Conservation (phyloP, 2,888 invertebrate species). For the Pinctada fucata region DNA sequence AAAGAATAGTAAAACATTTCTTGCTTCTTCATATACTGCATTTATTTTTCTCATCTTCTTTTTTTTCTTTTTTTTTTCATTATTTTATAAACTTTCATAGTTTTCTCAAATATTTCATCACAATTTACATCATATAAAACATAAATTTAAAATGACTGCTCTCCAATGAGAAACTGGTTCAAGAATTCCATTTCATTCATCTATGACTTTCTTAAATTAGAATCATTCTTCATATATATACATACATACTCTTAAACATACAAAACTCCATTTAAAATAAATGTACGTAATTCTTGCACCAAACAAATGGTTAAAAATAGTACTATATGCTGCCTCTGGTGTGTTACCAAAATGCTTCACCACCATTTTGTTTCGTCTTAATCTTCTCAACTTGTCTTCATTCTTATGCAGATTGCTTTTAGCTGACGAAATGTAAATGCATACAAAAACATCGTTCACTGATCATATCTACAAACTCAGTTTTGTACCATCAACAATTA, state of each 20-base stretch:
- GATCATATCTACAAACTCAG: too few relatives aligned
- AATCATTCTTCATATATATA: slow-evolving; percentile 11
- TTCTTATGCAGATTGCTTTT: too few relatives aligned
- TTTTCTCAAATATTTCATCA: slow-evolving; percentile 27
- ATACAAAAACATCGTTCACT: too few relatives aligned
- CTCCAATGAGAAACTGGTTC: slow-evolving; percentile 8
- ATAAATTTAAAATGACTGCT: slow-evolving; percentile 31
- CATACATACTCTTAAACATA: background rate
- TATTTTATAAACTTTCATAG: slow-evolving; percentile 9
- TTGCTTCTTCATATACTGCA: slow-evolving; percentile 15
- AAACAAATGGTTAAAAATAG: background rate
- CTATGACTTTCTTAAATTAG: background rate
- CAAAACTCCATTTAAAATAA: slow-evolving; percentile 1
- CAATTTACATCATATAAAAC: slow-evolving; percentile 29
- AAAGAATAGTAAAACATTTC: too few relatives aligned
- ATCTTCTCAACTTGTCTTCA: too few relatives aligned
- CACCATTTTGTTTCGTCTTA: too few relatives aligned
- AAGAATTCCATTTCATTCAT: background rate
- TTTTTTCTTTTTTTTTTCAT: slow-evolving; percentile 13
- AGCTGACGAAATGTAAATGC: too few relatives aligned
- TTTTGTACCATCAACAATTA: too few relatives aligned
- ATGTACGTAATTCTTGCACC: background rate
- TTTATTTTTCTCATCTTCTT: slow-evolving; percentile 21
- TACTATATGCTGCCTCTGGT: slow-evolving; percentile 8
- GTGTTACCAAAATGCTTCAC: background rate